phyloP scores from a whole-genome alignment of 2,888 invertebrate genomes.

The Lepetodrilus schrolli region DNA sequence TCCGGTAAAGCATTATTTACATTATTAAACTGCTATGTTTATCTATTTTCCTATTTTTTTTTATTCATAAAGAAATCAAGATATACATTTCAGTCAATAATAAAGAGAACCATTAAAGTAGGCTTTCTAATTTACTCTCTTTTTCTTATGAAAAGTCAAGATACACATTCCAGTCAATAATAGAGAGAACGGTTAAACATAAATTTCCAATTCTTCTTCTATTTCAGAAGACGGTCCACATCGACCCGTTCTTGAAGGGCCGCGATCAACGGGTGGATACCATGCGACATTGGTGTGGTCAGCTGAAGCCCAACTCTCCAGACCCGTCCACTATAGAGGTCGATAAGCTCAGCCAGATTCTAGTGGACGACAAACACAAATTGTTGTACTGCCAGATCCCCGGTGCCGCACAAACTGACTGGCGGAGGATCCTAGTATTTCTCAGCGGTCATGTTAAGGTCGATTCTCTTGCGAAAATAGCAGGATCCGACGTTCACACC shows the following conservation, averaged over 20 bases:
- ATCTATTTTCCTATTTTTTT: too few relatives aligned
- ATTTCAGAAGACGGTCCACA: not conserved
- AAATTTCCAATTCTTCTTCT: not conserved
- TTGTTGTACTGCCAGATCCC: slow-evolving; percentile 93
- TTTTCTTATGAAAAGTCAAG: too few relatives aligned
- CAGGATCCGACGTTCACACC: slow-evolving; percentile 41
- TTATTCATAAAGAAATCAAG: too few relatives aligned
- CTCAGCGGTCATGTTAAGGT: slow-evolving; percentile 78
- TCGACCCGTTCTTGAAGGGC: not conserved
- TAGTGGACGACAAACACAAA: slow-evolving; percentile 86
- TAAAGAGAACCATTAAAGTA: too few relatives aligned
- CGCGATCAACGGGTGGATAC: slow-evolving; percentile 32
- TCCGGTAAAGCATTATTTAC: too few relatives aligned
- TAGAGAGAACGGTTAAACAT: too few relatives aligned
- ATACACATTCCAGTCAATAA: too few relatives aligned
- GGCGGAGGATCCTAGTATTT: slow-evolving; percentile 91
- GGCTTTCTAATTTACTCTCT: too few relatives aligned
- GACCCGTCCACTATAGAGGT: slow-evolving; percentile 32
- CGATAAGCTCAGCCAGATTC: slow-evolving; percentile 36
- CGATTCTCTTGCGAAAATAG: slow-evolving; percentile 35
- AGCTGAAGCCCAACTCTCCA: slow-evolving; percentile 33
- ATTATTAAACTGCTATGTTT: too few relatives aligned
- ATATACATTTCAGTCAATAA: too few relatives aligned
- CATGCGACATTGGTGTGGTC: slow-evolving; percentile 42
- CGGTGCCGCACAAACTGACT: slow-evolving; percentile 92